Base-by-base conservation (phyloP, 2,888 invertebrate species). In the Myopa testacea region DNA sequence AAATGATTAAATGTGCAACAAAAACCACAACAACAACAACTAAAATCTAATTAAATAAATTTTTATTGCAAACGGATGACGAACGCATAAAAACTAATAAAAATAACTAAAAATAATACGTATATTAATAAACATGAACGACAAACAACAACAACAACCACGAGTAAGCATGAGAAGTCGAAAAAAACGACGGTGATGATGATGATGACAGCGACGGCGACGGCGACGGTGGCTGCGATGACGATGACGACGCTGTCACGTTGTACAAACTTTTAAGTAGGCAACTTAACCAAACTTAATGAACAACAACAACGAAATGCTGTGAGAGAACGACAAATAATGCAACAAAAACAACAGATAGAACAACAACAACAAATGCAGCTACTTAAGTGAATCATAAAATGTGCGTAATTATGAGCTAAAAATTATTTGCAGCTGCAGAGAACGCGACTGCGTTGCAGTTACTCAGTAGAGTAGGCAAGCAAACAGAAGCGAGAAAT, bases 41-140 rank as follows among this genome's bases (percentile, higher is more conserved):
- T 73, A 77, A 75, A 50, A 70, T 75, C 74, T 78, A 78, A 76
- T 69, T 78, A 78, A 78, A 77, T 74, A 75, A 63, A 77, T 79
- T 85, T 86, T 86, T 85, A 85, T 85, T 86, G 84, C 85, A 84
- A 84, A 84, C 85, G 85, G 84, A 85, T 85, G 87, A 85, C 63
- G 78, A 55, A 55, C 68, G 60, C 73, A 76, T 76, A 60, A 78
- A 78, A 79, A 77, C 52, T 70, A 70, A 72, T 72, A 60, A 72
- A 72, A 72, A 60, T 55, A 40, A 40, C 40, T 60, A 72, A 60
- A 72, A 72, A 60, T 40, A 14, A 55, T n/a, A 55, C 16, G 5
- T n/a, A 12, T 5, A 55, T 8, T 55, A 14, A 37, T 4, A 38
- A 67, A 40, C 16, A 67, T 5, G 14, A 67, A 67, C 37, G 4